phyloP scores from a whole-genome alignment of 1,140 invertebrate species.

The Fopius arisanus region DNA sequence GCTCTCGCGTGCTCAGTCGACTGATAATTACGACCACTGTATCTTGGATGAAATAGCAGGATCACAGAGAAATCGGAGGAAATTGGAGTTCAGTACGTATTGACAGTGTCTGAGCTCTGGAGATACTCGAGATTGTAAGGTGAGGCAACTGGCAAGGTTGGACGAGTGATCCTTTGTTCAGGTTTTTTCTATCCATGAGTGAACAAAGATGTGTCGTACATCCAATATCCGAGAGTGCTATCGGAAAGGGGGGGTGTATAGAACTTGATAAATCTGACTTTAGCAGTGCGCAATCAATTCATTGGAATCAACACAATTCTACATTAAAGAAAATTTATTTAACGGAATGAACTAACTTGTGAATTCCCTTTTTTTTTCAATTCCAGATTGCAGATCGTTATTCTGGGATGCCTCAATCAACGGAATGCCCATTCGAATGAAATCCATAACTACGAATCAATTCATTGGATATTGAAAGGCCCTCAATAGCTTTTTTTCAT shows the following conservation, averaged over 20 bases:
- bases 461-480: neutral
- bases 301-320: neutral
- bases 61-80: neutral
- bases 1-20: neutral
- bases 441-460: neutral
- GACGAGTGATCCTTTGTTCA: neutral
- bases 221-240: constrained; percentile 34
- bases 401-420: neutral
- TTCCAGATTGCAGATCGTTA: neutral
- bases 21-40: neutral
- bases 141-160: neutral
- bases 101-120: neutral
- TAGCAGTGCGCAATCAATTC: constrained; percentile 14
- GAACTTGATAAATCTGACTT: too few relatives aligned
- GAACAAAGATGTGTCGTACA: constrained; percentile 23
- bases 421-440: neutral
- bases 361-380: neutral
- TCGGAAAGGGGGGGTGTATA: neutral
- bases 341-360: neutral
- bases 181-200: neutral
- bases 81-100: neutral
- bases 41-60: neutral
- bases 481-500: neutral
- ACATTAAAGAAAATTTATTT: neutral
- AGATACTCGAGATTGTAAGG: neutral